Conservation (phyloP, 53 echinoderm and acorn worm species). For the Actinopyga echinites region DNA sequence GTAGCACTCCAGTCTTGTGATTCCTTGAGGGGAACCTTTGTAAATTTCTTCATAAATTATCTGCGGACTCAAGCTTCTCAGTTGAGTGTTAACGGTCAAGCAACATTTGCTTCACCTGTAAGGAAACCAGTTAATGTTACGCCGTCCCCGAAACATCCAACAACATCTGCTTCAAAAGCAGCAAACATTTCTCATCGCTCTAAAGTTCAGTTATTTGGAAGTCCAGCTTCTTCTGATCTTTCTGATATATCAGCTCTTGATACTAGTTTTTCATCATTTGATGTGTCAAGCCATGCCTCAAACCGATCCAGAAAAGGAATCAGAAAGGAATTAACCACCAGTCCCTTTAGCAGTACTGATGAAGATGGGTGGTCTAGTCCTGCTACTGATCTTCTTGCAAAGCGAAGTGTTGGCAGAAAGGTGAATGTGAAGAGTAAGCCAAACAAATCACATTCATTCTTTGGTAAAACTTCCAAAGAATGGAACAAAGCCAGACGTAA, state of each 20-base stretch:
- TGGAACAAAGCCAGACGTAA: neutral
- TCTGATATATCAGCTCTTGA: slow-evolving; percentile 13
- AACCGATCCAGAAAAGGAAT: slow-evolving; percentile 47
- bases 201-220: slow-evolving; percentile 17
- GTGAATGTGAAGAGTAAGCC: neutral
- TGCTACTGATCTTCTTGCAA: neutral
- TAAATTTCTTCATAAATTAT: slow-evolving; percentile 89
- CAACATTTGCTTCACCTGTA: slow-evolving; percentile 74
- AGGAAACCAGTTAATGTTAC: slow-evolving; percentile 69
- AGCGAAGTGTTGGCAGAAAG: neutral
- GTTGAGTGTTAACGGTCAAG: slow-evolving; percentile 71
- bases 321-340: slow-evolving; percentile 33
- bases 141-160: slow-evolving; percentile 42
- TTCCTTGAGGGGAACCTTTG: slow-evolving; percentile 55
- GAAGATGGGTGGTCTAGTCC: neutral
- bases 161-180: neutral
- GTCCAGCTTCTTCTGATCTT: slow-evolving; percentile 12
- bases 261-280: neutral
- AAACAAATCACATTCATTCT: neutral
- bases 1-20: slow-evolving; percentile 47
- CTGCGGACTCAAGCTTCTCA: slow-evolving; percentile 79
- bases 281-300: slow-evolving; percentile 22
- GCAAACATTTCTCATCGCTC: neutral
- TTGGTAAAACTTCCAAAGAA: neutral
- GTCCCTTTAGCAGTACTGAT: neutral